Percentiles rank a stretch among this genome's conserved stretches.
Evolutionary conservation across 2,888 invertebrate genomes (phyloP).

Genomic region (Kuschelorhynchus macadamiae): DNA sequence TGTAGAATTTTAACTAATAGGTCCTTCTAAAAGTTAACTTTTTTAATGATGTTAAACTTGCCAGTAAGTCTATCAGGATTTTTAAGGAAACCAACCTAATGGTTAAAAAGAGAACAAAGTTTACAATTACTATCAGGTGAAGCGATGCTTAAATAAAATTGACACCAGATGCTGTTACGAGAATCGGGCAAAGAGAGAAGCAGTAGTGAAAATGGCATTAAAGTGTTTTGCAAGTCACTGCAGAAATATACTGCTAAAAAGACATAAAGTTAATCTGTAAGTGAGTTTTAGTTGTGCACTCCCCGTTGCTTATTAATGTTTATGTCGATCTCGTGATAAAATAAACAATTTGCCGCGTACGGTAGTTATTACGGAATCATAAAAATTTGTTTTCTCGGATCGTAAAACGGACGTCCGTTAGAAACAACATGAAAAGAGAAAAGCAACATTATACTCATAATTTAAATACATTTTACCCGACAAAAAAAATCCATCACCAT

Average conservation of each 20-base stretch:
- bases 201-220: slow-evolving; percentile 11
- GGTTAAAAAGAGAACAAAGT: too few relatives aligned
- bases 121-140: neutral
- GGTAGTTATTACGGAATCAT: slow-evolving; percentile 29
- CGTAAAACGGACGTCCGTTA: slow-evolving; percentile 5
- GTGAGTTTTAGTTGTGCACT: slow-evolving; percentile 24
- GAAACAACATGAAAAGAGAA: neutral
- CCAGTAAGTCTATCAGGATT: too few relatives aligned
- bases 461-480: too few relatives aligned
- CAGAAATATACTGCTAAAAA: slow-evolving; percentile 37
- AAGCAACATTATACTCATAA: too few relatives aligned
- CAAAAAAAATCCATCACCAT: too few relatives aligned
- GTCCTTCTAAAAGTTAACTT: too few relatives aligned
- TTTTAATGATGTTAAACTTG: too few relatives aligned
- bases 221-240: slow-evolving; percentile 22
- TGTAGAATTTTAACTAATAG: too few relatives aligned
- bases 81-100: too few relatives aligned
- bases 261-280: slow-evolving; percentile 35
- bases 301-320: slow-evolving; percentile 36
- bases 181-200: slow-evolving; percentile 14
- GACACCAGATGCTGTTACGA: slow-evolving; percentile 11
- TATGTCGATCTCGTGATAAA: slow-evolving; percentile 26
- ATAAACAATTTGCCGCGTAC: slow-evolving; percentile 29
- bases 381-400: slow-evolving; percentile 26
- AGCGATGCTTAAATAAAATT: slow-evolving; percentile 9